Conservation (phyloP, 2,888 invertebrate species). For the Priocnemis perturbator region DNA sequence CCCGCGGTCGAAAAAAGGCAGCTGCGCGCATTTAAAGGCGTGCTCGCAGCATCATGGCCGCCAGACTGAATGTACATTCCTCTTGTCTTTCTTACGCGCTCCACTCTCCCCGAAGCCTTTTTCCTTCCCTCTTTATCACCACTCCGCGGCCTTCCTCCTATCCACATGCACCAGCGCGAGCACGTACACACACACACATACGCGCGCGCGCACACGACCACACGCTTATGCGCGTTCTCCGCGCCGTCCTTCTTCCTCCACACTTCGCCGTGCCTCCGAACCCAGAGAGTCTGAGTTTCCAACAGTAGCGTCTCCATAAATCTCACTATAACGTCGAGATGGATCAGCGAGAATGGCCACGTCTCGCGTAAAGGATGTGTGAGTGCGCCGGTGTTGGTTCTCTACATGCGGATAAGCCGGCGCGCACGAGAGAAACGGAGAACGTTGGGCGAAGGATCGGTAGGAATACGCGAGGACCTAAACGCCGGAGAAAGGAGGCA, state of each 20-base stretch:
- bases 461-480: slow-evolving; percentile 4
- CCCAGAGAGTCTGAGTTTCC: slow-evolving; percentile 47
- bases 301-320: slow-evolving; percentile 69
- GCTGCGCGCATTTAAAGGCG: too few species aligned
- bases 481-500: neutral
- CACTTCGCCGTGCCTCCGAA: slow-evolving; percentile 7
- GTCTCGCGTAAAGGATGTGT: slow-evolving; percentile 54
- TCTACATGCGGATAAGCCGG: slow-evolving; percentile 15
- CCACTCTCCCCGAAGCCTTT: slow-evolving; percentile 18
- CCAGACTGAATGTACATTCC: slow-evolving; percentile 38
- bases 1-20: too few species aligned
- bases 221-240: slow-evolving; percentile 7
- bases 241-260: slow-evolving; percentile 18
- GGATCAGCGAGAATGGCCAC: slow-evolving; percentile 73
- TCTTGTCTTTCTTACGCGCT: slow-evolving; percentile 28
- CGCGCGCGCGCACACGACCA: neutral
- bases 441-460: neutral
- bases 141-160: neutral
- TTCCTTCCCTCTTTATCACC: slow-evolving; percentile 17
- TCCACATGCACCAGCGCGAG: too few species aligned
- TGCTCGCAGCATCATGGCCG: slow-evolving; percentile 45
- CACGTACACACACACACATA: too few species aligned
- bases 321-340: slow-evolving; percentile 73
- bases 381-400: slow-evolving; percentile 32
- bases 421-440: slow-evolving; percentile 16